Evolutionary conservation across 2,797 vertebrate genomes (phyloP).

Genomic region (Erpetoichthys calabaricus): DNA sequence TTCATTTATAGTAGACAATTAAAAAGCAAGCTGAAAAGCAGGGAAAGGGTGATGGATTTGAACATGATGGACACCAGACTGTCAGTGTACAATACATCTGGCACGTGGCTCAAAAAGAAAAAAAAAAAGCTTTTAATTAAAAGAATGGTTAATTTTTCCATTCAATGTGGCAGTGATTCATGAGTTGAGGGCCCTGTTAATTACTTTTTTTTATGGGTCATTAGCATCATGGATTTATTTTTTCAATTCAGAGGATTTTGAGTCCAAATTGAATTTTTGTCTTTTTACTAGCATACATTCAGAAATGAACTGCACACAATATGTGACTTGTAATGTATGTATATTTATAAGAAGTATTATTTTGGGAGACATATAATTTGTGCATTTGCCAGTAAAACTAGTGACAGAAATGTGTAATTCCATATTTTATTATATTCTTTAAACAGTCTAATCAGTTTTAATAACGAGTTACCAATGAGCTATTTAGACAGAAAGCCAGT

Average conservation of each 20-base stretch:
- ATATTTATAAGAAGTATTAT: no score
- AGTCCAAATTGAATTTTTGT: background rate
- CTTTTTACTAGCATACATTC: background rate
- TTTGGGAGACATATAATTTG: no score
- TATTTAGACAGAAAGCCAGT: no score
- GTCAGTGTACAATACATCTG: conserved; percentile 7
- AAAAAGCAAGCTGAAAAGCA: conserved; percentile 17
- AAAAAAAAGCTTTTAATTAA: conserved; percentile 43
- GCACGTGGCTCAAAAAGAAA: conserved; percentile 12
- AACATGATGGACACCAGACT: background rate
- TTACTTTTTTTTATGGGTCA: conserved; percentile 20
- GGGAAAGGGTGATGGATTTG: conserved; percentile 2
- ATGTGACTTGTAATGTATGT: no score
- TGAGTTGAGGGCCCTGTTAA: conserved; percentile 21
- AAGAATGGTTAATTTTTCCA: conserved; percentile 46
- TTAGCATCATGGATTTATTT: conserved; percentile 4
- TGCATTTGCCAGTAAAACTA: no score
- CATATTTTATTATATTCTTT: no score
- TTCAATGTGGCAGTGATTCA: conserved; percentile 47
- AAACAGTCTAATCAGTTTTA: no score
- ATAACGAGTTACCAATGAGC: no score
- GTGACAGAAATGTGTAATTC: no score
- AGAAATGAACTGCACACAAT: no score
- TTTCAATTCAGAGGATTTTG: background rate
- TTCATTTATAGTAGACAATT: conserved; percentile 37